Evolutionary conservation across 2,888 invertebrate genomes (phyloP).

Genomic region (Hemicrepidius hirtus): DNA sequence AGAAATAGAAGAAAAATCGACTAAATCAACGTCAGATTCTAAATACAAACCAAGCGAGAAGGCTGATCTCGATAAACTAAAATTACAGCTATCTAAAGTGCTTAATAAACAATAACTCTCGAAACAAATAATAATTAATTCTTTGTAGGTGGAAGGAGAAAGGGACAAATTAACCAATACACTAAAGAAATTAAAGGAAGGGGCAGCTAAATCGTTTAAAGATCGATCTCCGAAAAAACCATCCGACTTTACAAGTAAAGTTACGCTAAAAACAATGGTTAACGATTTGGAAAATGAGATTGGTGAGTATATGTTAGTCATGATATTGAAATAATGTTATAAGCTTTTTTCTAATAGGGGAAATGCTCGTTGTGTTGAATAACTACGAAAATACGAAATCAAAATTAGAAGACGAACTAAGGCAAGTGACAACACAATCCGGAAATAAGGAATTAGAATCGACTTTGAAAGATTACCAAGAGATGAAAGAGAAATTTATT

Average conservation of each 20-base stretch:
- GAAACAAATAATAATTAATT: constrained; percentile 20
- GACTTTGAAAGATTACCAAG: constrained; percentile 71
- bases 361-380: constrained; percentile 78
- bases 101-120: not conserved
- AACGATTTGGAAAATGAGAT: constrained; percentile 92
- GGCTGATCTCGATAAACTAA: constrained; percentile 70
- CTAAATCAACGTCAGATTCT: constrained; percentile 57
- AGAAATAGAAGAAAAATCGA: constrained; percentile 71
- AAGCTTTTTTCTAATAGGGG: constrained; percentile 71
- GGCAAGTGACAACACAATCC: constrained; percentile 55
- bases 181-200: constrained; percentile 80
- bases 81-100: constrained; percentile 41
- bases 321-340: no score
- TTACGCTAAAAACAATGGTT: constrained; percentile 87
- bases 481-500: constrained; percentile 73
- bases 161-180: constrained; percentile 79
- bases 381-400: constrained; percentile 75
- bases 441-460: constrained; percentile 66
- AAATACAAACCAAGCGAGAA: constrained; percentile 61
- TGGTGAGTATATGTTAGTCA: constrained; percentile 70
- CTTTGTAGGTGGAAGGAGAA: constrained; percentile 78
- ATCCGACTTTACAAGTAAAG: constrained; percentile 82
- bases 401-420: constrained; percentile 72
- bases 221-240: constrained; percentile 83
- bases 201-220: constrained; percentile 79